Evolutionary conservation across 2,888 invertebrate species (phyloP), one percentile per base, ranked within the genome.

Genomic region (Leptopterna dolabrata): DNA sequence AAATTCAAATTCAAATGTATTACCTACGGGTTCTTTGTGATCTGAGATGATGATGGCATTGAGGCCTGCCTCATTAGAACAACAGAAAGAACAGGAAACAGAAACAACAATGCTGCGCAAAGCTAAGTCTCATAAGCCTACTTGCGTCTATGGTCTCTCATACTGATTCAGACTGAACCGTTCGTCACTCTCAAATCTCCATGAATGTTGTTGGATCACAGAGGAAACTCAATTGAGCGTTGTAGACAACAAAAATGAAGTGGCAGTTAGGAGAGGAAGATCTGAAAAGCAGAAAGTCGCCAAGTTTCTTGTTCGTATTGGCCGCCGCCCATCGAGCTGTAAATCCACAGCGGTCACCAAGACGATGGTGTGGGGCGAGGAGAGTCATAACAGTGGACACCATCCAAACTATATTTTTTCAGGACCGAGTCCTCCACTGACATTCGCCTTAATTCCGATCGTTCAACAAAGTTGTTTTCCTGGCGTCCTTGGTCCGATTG

Each of bases 301-400:
- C 73, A 73, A 73, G 73, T 73, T 73, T 73, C 41, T 14, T 30
- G 36, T 16, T 36, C 9, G 73, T 73, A 73, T 73, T 73, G 73
- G 73, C 73, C 19, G 73, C 73, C 73, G 16, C 73, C 73, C 73
- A 73, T 19, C 36, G 36, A 73, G 73, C 73, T 41, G 73, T 73
- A 73, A 73, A 73, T 73, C 73, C 71, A 63, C 24, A 63, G 63
- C 24, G 63, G 63, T 24, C 63, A 24, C 7, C 0, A 63, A 36
- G 36, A 55, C 2, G 19, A 2, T 19, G 3, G 55, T 3, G 16
- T 55, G 73, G 16, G 16, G 73, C n/a, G 73, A 16, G 70, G 24
- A 7, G 73, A 41, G 73, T 73, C 73, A 73, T 73, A 73, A 73
- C 73, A 36, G 41, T 73, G 73, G 73, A 73, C 73, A 30, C 73